These are phyloP conservation scores for Acanthacorydalis orientalis DNA, from an alignment of 2,888 invertebrate genomes.

Conservation along the genomic window DNA sequence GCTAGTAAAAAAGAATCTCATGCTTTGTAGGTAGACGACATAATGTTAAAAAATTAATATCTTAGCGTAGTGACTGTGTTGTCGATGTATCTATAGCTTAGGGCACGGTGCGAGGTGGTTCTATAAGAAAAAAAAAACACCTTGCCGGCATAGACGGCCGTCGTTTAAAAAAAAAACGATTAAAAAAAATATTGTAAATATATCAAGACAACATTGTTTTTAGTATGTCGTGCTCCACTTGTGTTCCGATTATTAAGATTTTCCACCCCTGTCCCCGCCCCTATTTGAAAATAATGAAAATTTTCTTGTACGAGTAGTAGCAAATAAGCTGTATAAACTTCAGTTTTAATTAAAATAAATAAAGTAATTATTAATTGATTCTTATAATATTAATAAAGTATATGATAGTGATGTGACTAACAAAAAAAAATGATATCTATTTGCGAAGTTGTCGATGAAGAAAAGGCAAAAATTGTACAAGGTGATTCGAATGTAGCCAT, in stretches of 20 bases:
- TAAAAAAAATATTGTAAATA: neutral
- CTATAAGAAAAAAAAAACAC: neutral
- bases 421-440: too few relatives aligned
- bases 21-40: neutral
- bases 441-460: too few relatives aligned
- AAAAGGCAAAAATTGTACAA: too few relatives aligned
- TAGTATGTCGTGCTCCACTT: neutral
- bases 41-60: neutral
- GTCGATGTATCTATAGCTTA: neutral
- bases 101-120: neutral
- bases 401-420: too few relatives aligned
- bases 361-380: conserved; percentile 19
- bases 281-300: too few relatives aligned
- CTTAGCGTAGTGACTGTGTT: neutral
- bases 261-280: too few relatives aligned
- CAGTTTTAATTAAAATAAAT: conserved; percentile 31
- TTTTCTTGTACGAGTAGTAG: too few relatives aligned
- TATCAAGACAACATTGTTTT: neutral
- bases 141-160: neutral
- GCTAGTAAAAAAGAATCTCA: neutral
- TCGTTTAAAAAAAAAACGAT: neutral
- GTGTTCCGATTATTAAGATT: too few relatives aligned
- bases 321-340: conserved; percentile 26
- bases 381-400: too few relatives aligned
- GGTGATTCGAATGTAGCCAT: too few relatives aligned